phyloP scores from a whole-genome alignment of 2,113 vertebrate species.

The Osmerus eperlanus region DNA sequence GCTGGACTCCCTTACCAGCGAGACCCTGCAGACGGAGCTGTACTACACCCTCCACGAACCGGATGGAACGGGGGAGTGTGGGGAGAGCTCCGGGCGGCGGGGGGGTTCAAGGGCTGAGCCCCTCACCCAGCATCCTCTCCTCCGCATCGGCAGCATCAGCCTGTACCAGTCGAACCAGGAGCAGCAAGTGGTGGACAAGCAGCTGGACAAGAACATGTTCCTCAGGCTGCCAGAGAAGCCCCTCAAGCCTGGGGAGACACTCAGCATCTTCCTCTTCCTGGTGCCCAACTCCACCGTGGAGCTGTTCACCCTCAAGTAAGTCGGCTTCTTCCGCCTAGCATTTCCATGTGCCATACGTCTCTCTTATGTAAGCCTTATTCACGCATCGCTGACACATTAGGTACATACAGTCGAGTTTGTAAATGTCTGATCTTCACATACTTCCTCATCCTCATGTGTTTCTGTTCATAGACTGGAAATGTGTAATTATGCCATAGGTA shows the following conservation, averaged over 20 bases:
- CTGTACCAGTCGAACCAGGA: conserved; percentile 80
- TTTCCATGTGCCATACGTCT: not conserved
- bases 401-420: not conserved
- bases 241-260: conserved; percentile 87
- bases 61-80: conserved; percentile 76
- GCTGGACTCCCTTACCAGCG: conserved; percentile 67
- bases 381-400: not conserved
- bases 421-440: conserved; percentile 26
- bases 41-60: conserved; percentile 92
- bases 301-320: conserved; percentile 94
- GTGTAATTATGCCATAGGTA: conserved; percentile 46
- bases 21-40: conserved; percentile 87
- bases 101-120: conserved; percentile 71
- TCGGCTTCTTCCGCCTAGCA: conserved; percentile 6
- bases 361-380: not conserved
- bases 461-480: conserved; percentile 22
- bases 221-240: conserved; percentile 88
- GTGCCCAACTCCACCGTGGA: conserved; percentile 91
- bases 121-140: conserved; percentile 88
- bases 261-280: conserved; percentile 86
- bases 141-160: conserved; percentile 94
- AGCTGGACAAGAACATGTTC: conserved; percentile 87
- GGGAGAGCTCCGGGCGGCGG: conserved; percentile 65
- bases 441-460: conserved; percentile 42
- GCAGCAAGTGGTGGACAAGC: conserved; percentile 86